Evolutionary conservation across 2,797 vertebrate species (phyloP).

Genomic region (Furcifer pardalis): DNA sequence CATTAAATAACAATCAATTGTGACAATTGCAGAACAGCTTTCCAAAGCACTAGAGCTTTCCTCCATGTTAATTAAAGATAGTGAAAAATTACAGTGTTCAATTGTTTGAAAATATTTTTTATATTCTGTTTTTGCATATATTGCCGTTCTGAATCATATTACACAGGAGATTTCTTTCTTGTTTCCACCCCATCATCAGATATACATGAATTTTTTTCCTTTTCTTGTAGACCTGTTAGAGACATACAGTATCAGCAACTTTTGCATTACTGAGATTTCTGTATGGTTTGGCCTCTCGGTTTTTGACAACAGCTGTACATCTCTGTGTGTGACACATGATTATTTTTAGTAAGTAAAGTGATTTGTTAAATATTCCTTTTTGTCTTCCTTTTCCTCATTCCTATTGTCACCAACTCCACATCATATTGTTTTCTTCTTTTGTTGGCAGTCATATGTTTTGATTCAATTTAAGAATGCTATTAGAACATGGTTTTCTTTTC

Average conservation of each 20-base stretch:
- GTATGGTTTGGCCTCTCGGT: neutral
- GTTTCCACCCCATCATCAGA: neutral
- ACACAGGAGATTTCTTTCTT: neutral
- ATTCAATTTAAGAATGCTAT: neutral
- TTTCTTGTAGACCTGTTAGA: neutral
- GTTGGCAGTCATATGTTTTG: neutral
- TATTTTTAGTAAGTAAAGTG: neutral
- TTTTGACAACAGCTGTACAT: neutral
- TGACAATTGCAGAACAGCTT: conserved; percentile 53
- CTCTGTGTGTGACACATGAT: neutral
- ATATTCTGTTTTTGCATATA: conserved; percentile 34
- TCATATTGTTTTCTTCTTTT: neutral
- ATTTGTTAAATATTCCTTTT: neutral
- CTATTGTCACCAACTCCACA: neutral
- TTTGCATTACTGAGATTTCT: neutral
- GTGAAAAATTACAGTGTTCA: conserved; percentile 46
- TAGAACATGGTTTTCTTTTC: neutral
- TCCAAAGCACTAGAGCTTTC: conserved; percentile 61
- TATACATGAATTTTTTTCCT: neutral
- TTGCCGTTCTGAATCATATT: conserved; percentile 19
- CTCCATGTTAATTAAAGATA: conserved; percentile 65
- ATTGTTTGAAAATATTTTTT: conserved; percentile 52
- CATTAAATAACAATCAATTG: conserved; percentile 70
- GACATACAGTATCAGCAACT: neutral
- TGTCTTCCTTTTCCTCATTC: neutral